phyloP scores from a whole-genome alignment of 2,113 vertebrate species.

The Chroicocephalus ridibundus region DNA sequence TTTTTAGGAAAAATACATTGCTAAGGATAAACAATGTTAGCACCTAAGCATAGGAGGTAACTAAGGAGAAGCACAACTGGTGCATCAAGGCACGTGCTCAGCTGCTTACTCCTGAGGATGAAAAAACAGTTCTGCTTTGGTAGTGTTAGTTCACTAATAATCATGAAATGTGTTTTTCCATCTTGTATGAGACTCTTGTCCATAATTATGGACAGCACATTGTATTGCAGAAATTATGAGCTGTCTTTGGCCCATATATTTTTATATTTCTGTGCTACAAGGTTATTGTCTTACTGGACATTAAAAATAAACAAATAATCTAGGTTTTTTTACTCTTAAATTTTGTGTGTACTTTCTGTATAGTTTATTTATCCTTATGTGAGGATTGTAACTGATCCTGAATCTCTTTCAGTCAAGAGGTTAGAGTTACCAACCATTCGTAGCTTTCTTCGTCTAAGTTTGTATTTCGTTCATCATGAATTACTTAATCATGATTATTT shows the following conservation, averaged over 20 bases:
- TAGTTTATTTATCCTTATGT: neutral
- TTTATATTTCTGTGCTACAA: neutral
- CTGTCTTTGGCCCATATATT: neutral
- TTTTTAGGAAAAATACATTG: neutral
- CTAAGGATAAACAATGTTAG: fast-evolving
- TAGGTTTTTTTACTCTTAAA: neutral
- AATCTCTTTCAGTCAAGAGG: neutral
- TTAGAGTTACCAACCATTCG: neutral
- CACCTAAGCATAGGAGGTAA: fast-evolving
- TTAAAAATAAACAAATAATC: neutral
- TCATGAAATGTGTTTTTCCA: neutral
- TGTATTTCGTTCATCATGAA: neutral
- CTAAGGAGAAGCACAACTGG: neutral
- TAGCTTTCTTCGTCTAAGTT: neutral
- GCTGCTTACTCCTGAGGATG: neutral
- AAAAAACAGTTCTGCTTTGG: neutral
- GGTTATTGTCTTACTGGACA: neutral
- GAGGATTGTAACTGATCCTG: neutral
- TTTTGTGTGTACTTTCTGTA: neutral
- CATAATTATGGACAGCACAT: fast-evolving
- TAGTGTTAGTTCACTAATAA: neutral
- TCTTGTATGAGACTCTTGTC: neutral
- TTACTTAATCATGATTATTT: neutral
- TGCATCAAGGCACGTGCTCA: neutral
- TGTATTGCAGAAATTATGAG: neutral